Evolutionary conservation across 2,888 invertebrate genomes (phyloP).

Genomic region (Mamestra brassicae): DNA sequence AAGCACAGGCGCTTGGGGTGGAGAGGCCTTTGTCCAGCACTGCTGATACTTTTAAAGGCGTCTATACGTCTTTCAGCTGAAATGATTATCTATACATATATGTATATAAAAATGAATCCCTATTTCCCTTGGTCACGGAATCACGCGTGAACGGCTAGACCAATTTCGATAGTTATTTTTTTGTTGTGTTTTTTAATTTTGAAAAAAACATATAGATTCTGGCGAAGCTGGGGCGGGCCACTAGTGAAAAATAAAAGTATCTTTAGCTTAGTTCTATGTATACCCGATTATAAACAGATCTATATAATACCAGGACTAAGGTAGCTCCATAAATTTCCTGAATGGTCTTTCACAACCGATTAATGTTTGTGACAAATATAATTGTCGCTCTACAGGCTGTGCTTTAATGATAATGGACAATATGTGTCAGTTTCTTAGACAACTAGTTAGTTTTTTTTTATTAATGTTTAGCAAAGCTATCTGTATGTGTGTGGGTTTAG

Average conservation of each 20-base stretch:
- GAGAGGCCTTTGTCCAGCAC: not conserved
- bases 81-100: not conserved
- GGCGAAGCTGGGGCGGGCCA: too few relatives aligned
- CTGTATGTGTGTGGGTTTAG: not conserved
- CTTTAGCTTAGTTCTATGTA: too few relatives aligned
- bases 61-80: not conserved
- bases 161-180: too few relatives aligned
- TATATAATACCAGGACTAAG: not conserved
- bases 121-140: too few relatives aligned
- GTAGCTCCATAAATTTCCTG: not conserved
- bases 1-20: not conserved
- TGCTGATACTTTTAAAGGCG: not conserved
- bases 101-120: too few relatives aligned
- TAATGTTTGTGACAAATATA: not conserved
- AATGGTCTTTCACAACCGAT: not conserved
- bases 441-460: not conserved
- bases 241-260: not conserved
- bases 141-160: too few relatives aligned
- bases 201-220: too few relatives aligned
- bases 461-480: not conserved
- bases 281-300: too few relatives aligned
- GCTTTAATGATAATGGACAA: not conserved
- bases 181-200: too few relatives aligned
- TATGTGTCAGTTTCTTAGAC: not conserved
- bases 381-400: not conserved